Base-by-base conservation (phyloP, 2,888 invertebrate genomes). In the Artemia sinica region DNA sequence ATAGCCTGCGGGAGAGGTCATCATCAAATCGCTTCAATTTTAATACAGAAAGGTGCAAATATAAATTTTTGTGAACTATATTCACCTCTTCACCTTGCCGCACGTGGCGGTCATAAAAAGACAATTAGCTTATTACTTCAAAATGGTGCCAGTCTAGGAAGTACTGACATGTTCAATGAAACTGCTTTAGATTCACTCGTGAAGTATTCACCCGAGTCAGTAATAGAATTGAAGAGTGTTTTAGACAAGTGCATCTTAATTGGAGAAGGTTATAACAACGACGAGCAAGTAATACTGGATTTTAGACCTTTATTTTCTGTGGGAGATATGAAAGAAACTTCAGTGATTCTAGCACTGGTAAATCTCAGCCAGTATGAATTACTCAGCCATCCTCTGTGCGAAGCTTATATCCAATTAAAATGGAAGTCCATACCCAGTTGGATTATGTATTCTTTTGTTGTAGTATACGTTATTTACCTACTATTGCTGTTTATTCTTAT, bases 361-460 rank as follows among this genome's bases (percentile, higher is more conserved):
- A 58, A 28, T 9, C 63, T 58, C 77, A 90, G 91, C 0, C 91
- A 91, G 76, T 91, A 91, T 75, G 88, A 89, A 76, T 87, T 91
- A 58, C 78, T 91, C 4, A 82, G 89, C 68, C 91, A 91, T 79
- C 91, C 91, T 0, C 79, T 91, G 7, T 91, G 91, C 76, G 89
- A 91, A 10, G 89, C 91, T 0, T 91, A 91, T 76, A 80, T 91
- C 0, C 86, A 90, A 75, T 84, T 91, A 68, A 91, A 91, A 76
- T 91, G 91, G 91, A 88, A 89, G 74, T 89, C 91, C 77, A 90
- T 91, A 72, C 82, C 90, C 49, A 89, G 89, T 78, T 91, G 89
- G 76, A 91, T 91, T 75, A 85, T 89, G 63, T 58, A 58, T 58
- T 58, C 63, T 10, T 58, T 58, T 58, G 63, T 58, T 10, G 11